Evolutionary conservation across 2,797 vertebrate species (phyloP).

Genomic region (Hypotaenidia philippensis): DNA sequence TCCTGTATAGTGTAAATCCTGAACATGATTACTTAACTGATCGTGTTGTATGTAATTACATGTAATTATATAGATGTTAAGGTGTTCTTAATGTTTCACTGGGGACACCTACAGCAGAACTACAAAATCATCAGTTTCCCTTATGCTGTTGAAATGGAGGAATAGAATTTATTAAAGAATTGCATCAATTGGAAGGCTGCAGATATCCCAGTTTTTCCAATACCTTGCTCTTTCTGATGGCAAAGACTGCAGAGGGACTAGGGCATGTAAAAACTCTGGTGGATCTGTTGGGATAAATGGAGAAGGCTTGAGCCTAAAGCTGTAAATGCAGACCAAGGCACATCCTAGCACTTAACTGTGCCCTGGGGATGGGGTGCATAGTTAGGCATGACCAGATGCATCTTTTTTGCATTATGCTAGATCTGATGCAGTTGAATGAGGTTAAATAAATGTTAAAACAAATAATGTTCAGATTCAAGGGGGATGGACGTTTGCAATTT

Average conservation of each 20-base stretch:
- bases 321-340: neutral
- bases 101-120: neutral
- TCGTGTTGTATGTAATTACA: neutral
- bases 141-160: neutral
- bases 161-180: neutral
- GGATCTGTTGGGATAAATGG: neutral
- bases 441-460: neutral
- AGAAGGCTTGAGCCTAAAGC: neutral
- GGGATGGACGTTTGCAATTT: neutral
- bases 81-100: neutral
- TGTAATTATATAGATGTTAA: neutral
- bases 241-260: neutral
- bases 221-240: neutral
- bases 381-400: neutral
- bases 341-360: neutral
- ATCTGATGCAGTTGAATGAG: neutral
- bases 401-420: neutral
- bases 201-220: neutral
- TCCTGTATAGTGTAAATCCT: neutral
- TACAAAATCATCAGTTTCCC: neutral
- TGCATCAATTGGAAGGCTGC: neutral
- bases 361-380: neutral
- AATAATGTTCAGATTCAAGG: no score
- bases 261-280: neutral
- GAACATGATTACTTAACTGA: neutral